Evolutionary conservation across 2,888 invertebrate species (phyloP).

Genomic region (Miltochrista miniata): DNA sequence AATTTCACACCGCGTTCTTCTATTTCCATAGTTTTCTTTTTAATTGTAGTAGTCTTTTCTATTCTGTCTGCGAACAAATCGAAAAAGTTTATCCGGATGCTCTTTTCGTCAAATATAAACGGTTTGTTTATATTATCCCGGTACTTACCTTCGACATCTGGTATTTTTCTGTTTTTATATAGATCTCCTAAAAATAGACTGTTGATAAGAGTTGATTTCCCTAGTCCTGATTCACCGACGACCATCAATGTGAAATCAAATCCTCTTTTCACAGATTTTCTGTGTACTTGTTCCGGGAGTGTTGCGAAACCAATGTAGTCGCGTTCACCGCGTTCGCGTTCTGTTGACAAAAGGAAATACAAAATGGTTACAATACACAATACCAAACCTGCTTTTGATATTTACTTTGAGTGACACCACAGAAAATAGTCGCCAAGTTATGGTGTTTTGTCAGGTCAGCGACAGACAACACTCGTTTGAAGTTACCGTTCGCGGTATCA

Average conservation of each 20-base stretch:
- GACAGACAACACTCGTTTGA: no score
- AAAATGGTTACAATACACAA: not conserved
- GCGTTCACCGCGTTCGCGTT: conserved; percentile 84
- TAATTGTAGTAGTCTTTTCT: conserved; percentile 88
- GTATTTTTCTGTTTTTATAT: conserved; percentile 92
- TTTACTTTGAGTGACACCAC: not conserved
- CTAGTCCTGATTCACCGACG: conserved; percentile 96
- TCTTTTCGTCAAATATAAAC: not conserved
- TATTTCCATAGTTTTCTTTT: conserved; percentile 95
- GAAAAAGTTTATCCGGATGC: not conserved
- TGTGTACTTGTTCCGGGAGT: conserved; percentile 97
- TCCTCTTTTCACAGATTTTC: conserved; percentile 97
- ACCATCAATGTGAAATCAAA: conserved; percentile 99
- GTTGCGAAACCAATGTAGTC: conserved; percentile 98
- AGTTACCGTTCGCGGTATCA: no score
- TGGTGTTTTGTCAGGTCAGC: no score
- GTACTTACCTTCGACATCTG: conserved; percentile 86
- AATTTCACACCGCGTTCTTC: conserved; percentile 96
- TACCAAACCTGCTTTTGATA: not conserved
- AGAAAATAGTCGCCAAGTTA: no score
- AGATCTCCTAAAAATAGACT: conserved; percentile 96
- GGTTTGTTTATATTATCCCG: conserved; percentile 2
- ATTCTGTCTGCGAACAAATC: conserved; percentile 79
- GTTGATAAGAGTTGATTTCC: conserved; percentile 97
- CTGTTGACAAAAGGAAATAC: conserved; percentile 46